phyloP scores from a whole-genome alignment of 2,113 vertebrate species.

The Oryzias woworae region DNA sequence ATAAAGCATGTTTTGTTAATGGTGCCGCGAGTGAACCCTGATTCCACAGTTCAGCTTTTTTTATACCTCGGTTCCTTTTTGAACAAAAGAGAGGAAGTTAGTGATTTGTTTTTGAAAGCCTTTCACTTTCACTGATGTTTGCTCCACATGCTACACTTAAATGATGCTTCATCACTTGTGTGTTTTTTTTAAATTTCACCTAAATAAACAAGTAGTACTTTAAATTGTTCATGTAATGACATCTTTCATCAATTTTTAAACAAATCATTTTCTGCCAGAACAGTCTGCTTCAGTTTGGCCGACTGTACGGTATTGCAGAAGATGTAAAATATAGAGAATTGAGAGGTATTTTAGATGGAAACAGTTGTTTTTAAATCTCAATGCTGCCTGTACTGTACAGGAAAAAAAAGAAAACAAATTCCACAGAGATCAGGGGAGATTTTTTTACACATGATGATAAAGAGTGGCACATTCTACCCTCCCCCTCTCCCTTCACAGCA shows the following conservation, averaged over 20 bases:
- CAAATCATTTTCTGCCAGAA: neutral
- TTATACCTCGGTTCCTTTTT: too few species aligned
- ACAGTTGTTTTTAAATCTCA: too few species aligned
- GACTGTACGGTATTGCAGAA: constrained; percentile 1
- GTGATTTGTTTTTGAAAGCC: neutral
- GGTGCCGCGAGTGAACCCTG: too few species aligned
- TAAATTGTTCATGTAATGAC: constrained; percentile 8
- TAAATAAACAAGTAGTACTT: neutral
- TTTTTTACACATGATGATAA: constrained; percentile 33
- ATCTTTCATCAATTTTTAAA: neutral
- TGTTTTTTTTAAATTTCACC: too few species aligned
- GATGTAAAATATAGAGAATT: neutral
- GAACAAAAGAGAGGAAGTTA: neutral
- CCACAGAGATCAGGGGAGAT: constrained; percentile 27
- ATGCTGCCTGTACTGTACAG: too few species aligned
- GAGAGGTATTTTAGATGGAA: too few species aligned
- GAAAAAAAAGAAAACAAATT: too few species aligned
- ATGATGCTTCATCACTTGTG: neutral
- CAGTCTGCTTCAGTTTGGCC: neutral
- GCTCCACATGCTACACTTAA: neutral
- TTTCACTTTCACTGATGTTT: constrained; percentile 10
- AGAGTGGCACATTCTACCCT: constrained; percentile 28
- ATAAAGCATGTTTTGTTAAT: too few species aligned
- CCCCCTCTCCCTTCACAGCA: constrained; percentile 23
- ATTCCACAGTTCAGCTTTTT: too few species aligned